Evolutionary conservation across 2,797 vertebrate species (phyloP).

Genomic region (Apogon hyalosoma): DNA sequence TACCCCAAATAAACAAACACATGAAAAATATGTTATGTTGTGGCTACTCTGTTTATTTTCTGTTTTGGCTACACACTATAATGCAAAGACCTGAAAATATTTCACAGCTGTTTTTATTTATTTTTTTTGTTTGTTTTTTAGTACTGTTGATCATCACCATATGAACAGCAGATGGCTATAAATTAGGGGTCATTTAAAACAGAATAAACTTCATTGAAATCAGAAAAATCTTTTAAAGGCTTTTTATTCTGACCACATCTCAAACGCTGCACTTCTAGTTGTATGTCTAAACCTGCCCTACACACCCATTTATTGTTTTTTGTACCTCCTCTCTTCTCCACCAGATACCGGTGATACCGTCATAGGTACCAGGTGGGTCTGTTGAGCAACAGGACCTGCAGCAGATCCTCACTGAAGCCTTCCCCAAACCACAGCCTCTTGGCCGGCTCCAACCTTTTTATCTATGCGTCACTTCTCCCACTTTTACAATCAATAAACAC

Average conservation of each 20-base stretch:
- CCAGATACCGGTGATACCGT: too few relatives aligned
- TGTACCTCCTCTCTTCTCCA: too few relatives aligned
- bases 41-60: constrained; percentile 27
- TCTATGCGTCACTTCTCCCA: constrained; percentile 6
- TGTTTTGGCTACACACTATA: not conserved
- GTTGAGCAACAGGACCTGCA: not conserved
- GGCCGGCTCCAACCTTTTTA: not conserved
- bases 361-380: too few relatives aligned
- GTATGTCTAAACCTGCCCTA: too few relatives aligned
- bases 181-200: constrained; percentile 30
- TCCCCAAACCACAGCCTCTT: too few relatives aligned
- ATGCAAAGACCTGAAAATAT: constrained; percentile 13
- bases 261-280: too few relatives aligned
- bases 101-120: constrained; percentile 13
- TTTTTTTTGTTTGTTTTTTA: not conserved
- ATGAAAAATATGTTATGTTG: constrained; percentile 29
- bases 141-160: constrained; percentile 11
- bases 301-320: too few relatives aligned
- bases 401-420: constrained; percentile 62
- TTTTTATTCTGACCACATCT: too few relatives aligned
- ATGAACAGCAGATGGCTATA: constrained; percentile 23
- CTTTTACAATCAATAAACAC: constrained; percentile 5
- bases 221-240: too few relatives aligned
- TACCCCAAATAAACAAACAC: constrained; percentile 55
- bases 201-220: constrained; percentile 38